Percentiles rank a stretch among this genome's conserved stretches.
Conservation (phyloP, 2,888 invertebrate species). For the Tetropium fuscum region DNA sequence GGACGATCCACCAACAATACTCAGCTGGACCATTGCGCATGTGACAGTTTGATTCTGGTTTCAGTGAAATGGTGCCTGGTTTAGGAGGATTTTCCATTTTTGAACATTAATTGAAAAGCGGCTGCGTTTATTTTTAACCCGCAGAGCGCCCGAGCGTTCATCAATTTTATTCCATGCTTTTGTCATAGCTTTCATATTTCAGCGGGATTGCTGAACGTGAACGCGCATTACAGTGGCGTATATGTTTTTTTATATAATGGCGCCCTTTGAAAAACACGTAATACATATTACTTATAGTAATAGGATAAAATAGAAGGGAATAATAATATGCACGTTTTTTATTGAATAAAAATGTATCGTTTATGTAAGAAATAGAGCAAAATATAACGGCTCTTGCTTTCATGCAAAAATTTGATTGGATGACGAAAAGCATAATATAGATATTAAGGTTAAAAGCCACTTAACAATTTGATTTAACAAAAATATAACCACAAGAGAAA, state of each 20-base stretch:
- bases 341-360: too few relatives aligned
- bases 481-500: too few relatives aligned
- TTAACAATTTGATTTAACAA: too few relatives aligned
- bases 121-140: conserved; percentile 51
- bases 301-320: too few relatives aligned
- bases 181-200: conserved; percentile 38
- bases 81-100: conserved; percentile 64
- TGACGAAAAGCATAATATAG: too few relatives aligned
- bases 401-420: too few relatives aligned
- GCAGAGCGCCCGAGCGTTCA: conserved; percentile 39
- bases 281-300: too few relatives aligned
- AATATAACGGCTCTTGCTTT: too few relatives aligned
- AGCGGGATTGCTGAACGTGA: conserved; percentile 26
- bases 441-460: too few relatives aligned
- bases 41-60: conserved; percentile 61
- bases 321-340: too few relatives aligned
- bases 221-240: conserved; percentile 15
- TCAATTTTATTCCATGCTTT: conserved; percentile 42
- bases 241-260: background rate
- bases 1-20: conserved; percentile 21
- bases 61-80: conserved; percentile 62
- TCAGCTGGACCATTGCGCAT: conserved; percentile 47
- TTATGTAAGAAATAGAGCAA: too few relatives aligned
- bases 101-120: conserved; percentile 63
- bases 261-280: too few relatives aligned